A percentile compares a stretch with the other conserved stretches of the same genome.
Evolutionary conservation across 2,888 invertebrate species (phyloP).

Genomic region (Metacarcinus magister): DNA sequence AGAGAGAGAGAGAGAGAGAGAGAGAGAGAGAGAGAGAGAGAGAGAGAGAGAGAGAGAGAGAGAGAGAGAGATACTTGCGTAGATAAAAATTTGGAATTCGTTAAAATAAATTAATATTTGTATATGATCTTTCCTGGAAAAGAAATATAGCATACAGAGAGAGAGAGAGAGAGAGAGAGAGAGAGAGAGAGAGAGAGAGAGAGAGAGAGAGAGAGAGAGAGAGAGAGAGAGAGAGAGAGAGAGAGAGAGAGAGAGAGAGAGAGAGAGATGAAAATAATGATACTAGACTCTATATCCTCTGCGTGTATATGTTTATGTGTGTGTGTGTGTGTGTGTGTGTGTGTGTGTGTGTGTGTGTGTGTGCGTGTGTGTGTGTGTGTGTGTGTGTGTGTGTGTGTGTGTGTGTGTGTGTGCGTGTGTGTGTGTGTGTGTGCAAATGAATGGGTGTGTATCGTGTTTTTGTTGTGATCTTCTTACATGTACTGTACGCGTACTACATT

Average conservation of each 20-base stretch:
- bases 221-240: not conserved
- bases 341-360: slow-evolving; percentile 52
- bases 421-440: no score
- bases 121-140: no score
- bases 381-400: not conserved
- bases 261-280: not conserved
- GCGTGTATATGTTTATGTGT: slow-evolving; percentile 12
- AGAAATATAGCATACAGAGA: no score
- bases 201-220: slow-evolving; percentile 45
- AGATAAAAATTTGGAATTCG: not conserved
- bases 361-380: not conserved
- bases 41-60: not conserved
- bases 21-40: no score
- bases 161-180: not conserved
- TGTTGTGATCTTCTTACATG: no score
- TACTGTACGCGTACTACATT: no score
- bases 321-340: slow-evolving; percentile 62
- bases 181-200: not conserved
- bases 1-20: no score
- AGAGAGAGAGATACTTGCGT: not conserved
- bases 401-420: no score
- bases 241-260: no score
- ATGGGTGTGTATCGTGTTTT: no score
- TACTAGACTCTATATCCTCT: not conserved
- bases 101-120: not conserved